Base-by-base conservation (phyloP, 2,888 invertebrate genomes). In the Hololepta plana region DNA sequence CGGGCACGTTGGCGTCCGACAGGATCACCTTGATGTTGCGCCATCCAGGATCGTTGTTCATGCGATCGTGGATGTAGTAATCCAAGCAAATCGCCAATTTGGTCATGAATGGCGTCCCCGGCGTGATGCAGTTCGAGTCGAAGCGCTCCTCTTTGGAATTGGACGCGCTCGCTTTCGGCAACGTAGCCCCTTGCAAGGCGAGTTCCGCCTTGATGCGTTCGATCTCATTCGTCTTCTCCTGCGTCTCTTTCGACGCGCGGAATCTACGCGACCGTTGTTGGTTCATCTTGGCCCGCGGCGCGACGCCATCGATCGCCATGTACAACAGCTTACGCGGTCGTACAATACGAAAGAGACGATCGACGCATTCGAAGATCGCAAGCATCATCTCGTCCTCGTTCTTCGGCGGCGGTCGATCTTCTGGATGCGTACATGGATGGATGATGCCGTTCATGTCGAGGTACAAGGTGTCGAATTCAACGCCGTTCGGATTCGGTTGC, bases 331-430 rank as follows among this genome's bases (percentile, higher is more conserved):
- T 88, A 42, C 88, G 65, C 1, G 95, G 95, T 37, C 93, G 62
- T 1, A 93, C 88, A 43, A 95, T 93, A 7, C 37, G 30, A 34
- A 96, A 87, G 32, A 98, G 63, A 32, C 95, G 64, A 56, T 98
- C 98, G 36, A 98, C 95, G 53, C 93, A 96, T 44, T 95, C 95
- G 52, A 98, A 99, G 47, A 99, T 98, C 23, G 90, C 85, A 24
- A 91, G 69, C 93, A 98, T 98, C 98, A 99, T 98, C 63, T 99
- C 98, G 46, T 96, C 95, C 53, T 99, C 98, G 59, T 91, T 84
- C 55, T 84, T 87, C 0, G 98, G 98, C 0, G 96, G 79, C 2
- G 95, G 90, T 56, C 81, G 85, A 53, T 98, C 87, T 55, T 98
- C 96, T 0, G 98, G 98, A 69, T 98, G 98, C 5, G 95, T 96